Base-by-base conservation (phyloP, 2,113 vertebrate genomes). In the Bufo bufo region DNA sequence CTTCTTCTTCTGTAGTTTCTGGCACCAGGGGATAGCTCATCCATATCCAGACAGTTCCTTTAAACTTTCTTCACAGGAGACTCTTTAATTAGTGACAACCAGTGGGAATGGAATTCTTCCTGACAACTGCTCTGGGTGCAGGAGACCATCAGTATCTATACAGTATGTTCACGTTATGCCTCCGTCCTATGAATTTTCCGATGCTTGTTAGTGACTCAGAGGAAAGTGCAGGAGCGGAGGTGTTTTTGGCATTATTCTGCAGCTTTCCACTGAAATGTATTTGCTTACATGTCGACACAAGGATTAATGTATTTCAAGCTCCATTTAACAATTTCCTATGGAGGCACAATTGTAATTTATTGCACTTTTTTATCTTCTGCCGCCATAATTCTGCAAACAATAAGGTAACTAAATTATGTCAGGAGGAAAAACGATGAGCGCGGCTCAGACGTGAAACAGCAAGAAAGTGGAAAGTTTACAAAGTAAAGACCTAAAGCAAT, bases 281-380 rank as follows among this genome's bases (percentile, higher is more conserved):
- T 87, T 87, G 77, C 61, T 79, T 80, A 66, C 49, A 81, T 65
- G 49, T 80, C 72, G 85, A 87, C 77, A 87, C 54, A 72, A 81
- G 85, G 77, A 87, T 87, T 87, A 87, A 87, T 87, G 85, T 81
- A 71, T 87, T 87, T 87, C 85, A 87, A 81, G 63, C 85, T 49
- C 78, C 65, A 85, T 85, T 85, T 85, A 87, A 71, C 77, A 69
- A 56, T 79, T 80, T 87, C 71, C 19, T 71, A 69, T 66, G 77
- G 66, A 87, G 81, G 52, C 47, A 81, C 61, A 81, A 87, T 87
- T 58, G 50, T 87, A 85, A 71, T 81, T 58, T 82, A 87, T 87
- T 58, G 85, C 77, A 47, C n/a, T 72, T 71, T 81, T 66, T 58
- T 69, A 69, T 80, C 61, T 81, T 81, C 50, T 19, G 45, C 50